Conservation (phyloP, 2,888 invertebrate genomes). For the Lasioglossum morio region DNA sequence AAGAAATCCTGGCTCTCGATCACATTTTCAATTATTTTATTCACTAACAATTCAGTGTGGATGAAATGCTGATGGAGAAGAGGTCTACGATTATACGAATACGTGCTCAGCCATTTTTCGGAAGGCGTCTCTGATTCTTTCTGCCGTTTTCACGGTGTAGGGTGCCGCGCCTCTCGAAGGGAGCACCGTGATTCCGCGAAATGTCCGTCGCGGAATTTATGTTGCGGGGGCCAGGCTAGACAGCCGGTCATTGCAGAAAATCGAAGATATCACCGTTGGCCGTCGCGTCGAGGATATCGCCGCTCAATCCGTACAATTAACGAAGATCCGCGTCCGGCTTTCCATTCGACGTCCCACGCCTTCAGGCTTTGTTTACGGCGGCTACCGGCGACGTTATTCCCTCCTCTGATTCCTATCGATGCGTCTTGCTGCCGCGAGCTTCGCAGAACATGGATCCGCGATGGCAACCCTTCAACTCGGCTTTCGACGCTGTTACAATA, state of each 20-base stretch:
- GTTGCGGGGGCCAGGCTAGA: slow-evolving; percentile 22
- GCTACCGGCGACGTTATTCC: slow-evolving; percentile 74
- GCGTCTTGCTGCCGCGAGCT: slow-evolving; percentile 59
- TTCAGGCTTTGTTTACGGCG: slow-evolving; percentile 78
- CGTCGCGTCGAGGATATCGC: slow-evolving; percentile 59
- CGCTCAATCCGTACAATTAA: slow-evolving; percentile 78
- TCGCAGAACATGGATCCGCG: slow-evolving; percentile 30
- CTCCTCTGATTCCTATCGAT: slow-evolving; percentile 72
- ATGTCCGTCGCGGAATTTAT: slow-evolving; percentile 55
- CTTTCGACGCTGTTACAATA: neutral
- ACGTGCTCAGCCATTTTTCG: neutral
- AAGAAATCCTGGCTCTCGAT: no score
- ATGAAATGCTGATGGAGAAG: no score
- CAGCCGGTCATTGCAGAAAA: slow-evolving; percentile 69
- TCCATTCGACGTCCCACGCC: slow-evolving; percentile 78
- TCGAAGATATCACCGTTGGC: slow-evolving; percentile 61
- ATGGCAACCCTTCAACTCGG: slow-evolving; percentile 28
- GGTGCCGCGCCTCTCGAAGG: neutral
- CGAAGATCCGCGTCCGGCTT: slow-evolving; percentile 72
- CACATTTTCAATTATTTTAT: no score
- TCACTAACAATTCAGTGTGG: no score
- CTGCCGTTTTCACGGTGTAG: neutral
- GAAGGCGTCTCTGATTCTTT: neutral
- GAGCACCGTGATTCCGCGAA: slow-evolving; percentile 31
- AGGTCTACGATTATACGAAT: no score